Evolutionary conservation across 2,888 invertebrate genomes (phyloP).

Genomic region (Sesia bembeciformis): DNA sequence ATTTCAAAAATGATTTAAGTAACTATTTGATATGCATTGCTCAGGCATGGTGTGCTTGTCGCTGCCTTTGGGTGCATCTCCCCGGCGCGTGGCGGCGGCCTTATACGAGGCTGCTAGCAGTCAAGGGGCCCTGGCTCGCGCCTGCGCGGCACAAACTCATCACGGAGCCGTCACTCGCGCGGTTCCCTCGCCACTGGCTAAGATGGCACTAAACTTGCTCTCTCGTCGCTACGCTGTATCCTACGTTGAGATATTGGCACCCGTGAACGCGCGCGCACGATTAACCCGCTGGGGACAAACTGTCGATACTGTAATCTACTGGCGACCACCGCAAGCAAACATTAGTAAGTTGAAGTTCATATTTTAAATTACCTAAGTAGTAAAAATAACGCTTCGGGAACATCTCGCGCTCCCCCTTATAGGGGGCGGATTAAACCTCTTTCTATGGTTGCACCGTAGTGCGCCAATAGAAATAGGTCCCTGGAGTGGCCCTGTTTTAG

Average conservation of each 20-base stretch:
- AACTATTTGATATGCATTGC: background rate
- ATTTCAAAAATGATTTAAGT: too few relatives aligned
- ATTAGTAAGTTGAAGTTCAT: constrained; percentile 73
- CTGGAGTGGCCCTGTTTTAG: too few relatives aligned
- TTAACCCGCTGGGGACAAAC: constrained; percentile 79
- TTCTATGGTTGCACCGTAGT: too few relatives aligned
- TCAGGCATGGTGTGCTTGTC: constrained; percentile 79
- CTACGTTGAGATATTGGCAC: constrained; percentile 74
- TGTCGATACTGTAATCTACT: constrained; percentile 77
- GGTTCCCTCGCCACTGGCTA: constrained; percentile 72
- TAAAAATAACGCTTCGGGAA: too few relatives aligned
- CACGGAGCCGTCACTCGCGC: constrained; percentile 76
- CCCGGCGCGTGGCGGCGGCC: constrained; percentile 46
- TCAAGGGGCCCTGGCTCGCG: constrained; percentile 64
- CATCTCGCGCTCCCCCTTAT: too few relatives aligned
- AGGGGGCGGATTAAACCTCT: too few relatives aligned
- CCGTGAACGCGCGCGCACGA: constrained; percentile 43
- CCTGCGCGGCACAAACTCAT: constrained; percentile 64
- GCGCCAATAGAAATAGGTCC: too few relatives aligned
- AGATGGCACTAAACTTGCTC: constrained; percentile 74
- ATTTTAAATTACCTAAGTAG: background rate
- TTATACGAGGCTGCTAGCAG: constrained; percentile 51
- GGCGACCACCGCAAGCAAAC: constrained; percentile 85
- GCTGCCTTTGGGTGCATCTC: constrained; percentile 70
- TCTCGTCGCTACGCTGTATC: constrained; percentile 80